These are phyloP conservation scores for Thecocarcelia acutangulata DNA, from an alignment of 2,888 invertebrate species.

Conservation along the genomic window DNA sequence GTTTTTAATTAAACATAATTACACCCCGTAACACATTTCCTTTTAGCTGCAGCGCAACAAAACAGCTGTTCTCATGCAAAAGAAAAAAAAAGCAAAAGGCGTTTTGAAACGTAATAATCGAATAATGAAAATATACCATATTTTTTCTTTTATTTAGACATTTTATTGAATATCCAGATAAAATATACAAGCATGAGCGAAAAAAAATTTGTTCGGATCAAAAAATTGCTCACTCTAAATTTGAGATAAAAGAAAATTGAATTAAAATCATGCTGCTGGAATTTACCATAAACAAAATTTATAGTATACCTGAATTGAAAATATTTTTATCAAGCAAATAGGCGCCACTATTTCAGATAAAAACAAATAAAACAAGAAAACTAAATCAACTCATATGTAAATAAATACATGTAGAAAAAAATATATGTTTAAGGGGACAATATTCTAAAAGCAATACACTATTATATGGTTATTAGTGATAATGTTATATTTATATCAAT, in stretches of 20 bases:
- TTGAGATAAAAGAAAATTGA: background rate
- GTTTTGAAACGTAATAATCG: constrained; percentile 12
- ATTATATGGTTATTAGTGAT: too few species aligned
- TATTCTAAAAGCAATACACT: too few species aligned
- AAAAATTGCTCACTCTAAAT: background rate
- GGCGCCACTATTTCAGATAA: background rate
- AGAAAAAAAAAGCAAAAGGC: background rate
- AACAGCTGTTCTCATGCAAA: constrained; percentile 31
- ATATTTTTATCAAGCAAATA: constrained; percentile 9
- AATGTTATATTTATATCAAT: too few species aligned
- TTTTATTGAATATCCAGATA: background rate
- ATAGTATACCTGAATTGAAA: constrained; percentile 35
- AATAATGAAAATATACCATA: background rate
- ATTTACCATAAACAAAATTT: constrained; percentile 11
- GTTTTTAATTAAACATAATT: constrained; percentile 4
- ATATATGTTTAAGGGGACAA: too few species aligned
- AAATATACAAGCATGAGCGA: constrained; percentile 1
- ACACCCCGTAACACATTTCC: background rate
- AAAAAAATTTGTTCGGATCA: constrained; percentile 16
- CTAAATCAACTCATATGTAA: too few species aligned
- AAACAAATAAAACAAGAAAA: too few species aligned
- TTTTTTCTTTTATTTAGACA: background rate
- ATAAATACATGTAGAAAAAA: too few species aligned
- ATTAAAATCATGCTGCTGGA: constrained; percentile 7
- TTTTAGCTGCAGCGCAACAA: background rate